Evolutionary conservation across 2,888 invertebrate genomes (phyloP).

Genomic region (Cosmopolites sordidus): DNA sequence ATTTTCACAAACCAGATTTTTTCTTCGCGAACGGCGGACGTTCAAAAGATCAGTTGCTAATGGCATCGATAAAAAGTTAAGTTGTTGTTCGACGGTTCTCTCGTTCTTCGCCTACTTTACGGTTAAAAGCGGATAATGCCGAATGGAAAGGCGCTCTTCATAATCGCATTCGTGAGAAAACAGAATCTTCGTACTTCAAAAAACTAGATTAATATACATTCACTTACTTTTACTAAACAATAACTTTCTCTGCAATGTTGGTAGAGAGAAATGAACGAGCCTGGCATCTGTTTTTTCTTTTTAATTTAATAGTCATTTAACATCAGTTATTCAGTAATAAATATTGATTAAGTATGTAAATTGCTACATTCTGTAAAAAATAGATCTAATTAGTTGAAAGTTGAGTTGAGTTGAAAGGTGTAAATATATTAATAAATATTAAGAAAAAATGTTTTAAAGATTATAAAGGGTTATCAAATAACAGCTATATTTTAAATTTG

Average conservation of each 20-base stretch:
- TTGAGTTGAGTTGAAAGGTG: no score
- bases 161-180: background rate
- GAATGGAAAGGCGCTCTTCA: background rate
- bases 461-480: no score
- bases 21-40: no score
- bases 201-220: constrained; percentile 1
- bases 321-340: background rate
- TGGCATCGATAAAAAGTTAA: background rate
- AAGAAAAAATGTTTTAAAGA: no score
- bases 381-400: no score
- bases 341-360: background rate
- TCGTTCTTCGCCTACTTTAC: background rate
- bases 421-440: no score
- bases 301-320: background rate
- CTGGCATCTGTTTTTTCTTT: background rate
- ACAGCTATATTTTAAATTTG: no score
- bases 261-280: background rate
- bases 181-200: background rate
- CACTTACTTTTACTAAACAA: background rate
- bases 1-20: no score
- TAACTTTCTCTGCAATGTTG: background rate
- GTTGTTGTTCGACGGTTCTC: background rate
- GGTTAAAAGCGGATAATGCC: background rate
- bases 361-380: no score
- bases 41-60: background rate